These are phyloP conservation scores for Iselma pallidipennis DNA, from an alignment of 2,888 invertebrate species.

Conservation along the genomic window DNA sequence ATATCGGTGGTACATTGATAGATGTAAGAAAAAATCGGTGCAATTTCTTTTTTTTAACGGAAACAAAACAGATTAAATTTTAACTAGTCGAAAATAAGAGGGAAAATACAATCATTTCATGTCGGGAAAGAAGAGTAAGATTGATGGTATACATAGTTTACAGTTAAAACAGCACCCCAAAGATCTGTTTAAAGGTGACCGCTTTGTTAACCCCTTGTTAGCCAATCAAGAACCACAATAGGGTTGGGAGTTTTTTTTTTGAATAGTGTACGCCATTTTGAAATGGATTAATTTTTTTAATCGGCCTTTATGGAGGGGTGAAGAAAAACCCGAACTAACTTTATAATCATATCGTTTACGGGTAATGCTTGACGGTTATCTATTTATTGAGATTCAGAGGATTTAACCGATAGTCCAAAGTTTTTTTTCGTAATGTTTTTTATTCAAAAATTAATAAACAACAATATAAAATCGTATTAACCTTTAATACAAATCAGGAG, in stretches of 20 bases:
- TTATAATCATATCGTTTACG: constrained; percentile 10
- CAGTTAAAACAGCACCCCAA: constrained; percentile 29
- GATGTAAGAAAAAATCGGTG: no score
- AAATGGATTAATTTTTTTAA: constrained; percentile 35
- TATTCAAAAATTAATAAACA: neutral
- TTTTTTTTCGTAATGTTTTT: no score
- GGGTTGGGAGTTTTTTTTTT: constrained; percentile 29
- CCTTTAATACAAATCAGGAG: no score
- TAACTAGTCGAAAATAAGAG: no score
- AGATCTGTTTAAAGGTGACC: constrained; percentile 38
- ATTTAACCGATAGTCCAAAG: no score
- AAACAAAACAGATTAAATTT: no score
- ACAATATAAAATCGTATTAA: no score
- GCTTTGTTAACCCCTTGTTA: constrained; percentile 36
- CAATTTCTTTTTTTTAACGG: no score
- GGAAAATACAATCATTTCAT: no score
- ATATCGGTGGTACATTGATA: neutral
- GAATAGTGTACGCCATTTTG: constrained; percentile 34
- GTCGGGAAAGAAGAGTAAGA: no score
- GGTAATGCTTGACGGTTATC: neutral
- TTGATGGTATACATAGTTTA: no score
- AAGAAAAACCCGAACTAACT: constrained; percentile 8
- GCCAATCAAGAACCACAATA: constrained; percentile 39
- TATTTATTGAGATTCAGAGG: no score
- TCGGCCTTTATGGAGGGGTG: constrained; percentile 16